These are phyloP conservation scores for Pelobates cultripes DNA, from an alignment of 2,797 vertebrate species.

Conservation along the genomic window DNA sequence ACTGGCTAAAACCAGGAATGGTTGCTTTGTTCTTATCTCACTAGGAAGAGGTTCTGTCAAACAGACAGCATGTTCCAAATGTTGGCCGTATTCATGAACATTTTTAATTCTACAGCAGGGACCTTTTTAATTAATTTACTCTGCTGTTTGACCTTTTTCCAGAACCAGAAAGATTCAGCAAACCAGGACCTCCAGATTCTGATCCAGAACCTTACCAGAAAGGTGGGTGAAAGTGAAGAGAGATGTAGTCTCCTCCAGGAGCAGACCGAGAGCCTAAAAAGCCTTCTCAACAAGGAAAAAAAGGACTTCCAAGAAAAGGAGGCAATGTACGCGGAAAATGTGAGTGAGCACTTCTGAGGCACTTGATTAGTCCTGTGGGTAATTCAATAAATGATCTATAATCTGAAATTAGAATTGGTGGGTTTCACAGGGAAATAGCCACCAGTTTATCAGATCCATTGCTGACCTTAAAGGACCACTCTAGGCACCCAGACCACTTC, in stretches of 20 bases:
- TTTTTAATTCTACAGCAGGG: too few relatives aligned
- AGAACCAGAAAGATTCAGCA: slow-evolving; percentile 67
- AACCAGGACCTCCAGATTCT: slow-evolving; percentile 79
- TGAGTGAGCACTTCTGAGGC: slow-evolving; percentile 63
- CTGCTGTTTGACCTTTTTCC: background rate
- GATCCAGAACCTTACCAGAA: slow-evolving; percentile 83
- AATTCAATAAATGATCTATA: background rate
- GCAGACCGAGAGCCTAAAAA: slow-evolving; percentile 78
- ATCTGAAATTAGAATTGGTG: background rate
- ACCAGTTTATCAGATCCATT: too few relatives aligned
- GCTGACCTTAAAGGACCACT: too few relatives aligned
- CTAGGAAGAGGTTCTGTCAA: too few relatives aligned
- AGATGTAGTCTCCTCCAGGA: slow-evolving; percentile 84
- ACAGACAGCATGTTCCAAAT: too few relatives aligned
- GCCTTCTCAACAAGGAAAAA: slow-evolving; percentile 76
- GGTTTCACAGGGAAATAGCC: background rate
- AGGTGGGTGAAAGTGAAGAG: slow-evolving; percentile 86
- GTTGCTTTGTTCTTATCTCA: too few relatives aligned
- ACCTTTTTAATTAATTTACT: too few relatives aligned
- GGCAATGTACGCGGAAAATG: slow-evolving; percentile 82
- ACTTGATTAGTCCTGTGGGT: background rate
- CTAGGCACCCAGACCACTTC: too few relatives aligned
- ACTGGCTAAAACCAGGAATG: too few relatives aligned
- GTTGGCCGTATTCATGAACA: too few relatives aligned
- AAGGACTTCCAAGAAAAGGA: slow-evolving; percentile 81